Base-by-base conservation (phyloP, 2,888 invertebrate genomes). In the Ophion costatus region DNA sequence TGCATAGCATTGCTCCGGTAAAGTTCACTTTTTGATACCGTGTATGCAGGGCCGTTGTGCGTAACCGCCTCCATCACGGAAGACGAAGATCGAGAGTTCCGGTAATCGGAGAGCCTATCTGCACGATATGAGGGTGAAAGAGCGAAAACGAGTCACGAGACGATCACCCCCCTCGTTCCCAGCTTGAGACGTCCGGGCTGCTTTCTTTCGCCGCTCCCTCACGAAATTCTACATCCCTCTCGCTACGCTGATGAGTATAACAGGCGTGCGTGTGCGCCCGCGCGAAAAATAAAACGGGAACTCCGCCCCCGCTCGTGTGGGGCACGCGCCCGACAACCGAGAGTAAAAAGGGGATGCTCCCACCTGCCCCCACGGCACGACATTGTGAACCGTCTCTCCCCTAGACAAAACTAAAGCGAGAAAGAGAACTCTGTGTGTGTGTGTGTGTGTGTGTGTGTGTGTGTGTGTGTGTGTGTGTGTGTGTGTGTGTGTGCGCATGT, bases 231-330 rank as follows among this genome's bases (percentile, higher is more conserved):
- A 59, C 82, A 82, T 84, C 80, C 64, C 70, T 71, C 38, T 59
- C 38, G 66, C 45, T 33, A 22, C 61, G 2, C 22, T 14, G 57
- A 11, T 20, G 71, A 66, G 20, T 51, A 74, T 42, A 75, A 33
- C 70, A 74, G 24, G 75, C 51, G 33, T 63, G 75, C 51, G 64
- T 63, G 77, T 45, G 84, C 67, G 82, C 66, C 83, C 70, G 76
- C 80, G 82, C 69, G 80, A 80, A 84, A 86, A 86, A 86, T 78
- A 83, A 87, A 87, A 87, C 88, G 84, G 74, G 83, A 86, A 85
- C 88, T 89, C 92, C 93, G 93, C 93, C 93, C 91, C 91, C 93
- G 92, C 93, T 93, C 93, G 93, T 93, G 93, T 93, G 92, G 91
- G 93, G 93, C 93, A 93, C 93, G 93, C 93, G 93, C 91, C 92